Percentiles rank a stretch among this genome's conserved stretches.
These are phyloP conservation scores for Coregonus sp. DNA, from an alignment of 2,797 vertebrate genomes.

Conservation along the genomic window DNA sequence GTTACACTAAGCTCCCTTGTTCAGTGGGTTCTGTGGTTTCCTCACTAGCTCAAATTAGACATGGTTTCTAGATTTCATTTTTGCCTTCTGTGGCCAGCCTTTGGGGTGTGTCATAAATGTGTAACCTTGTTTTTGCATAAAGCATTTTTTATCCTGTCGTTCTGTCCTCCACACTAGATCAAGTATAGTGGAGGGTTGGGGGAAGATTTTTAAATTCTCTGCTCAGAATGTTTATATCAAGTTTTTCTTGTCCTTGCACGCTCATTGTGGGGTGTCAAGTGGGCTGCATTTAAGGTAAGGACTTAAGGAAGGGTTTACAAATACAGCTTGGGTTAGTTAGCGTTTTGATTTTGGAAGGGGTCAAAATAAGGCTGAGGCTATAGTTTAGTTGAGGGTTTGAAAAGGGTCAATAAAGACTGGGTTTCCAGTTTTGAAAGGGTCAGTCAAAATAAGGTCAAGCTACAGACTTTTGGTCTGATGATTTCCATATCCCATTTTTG, in stretches of 20 bases:
- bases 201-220: not conserved
- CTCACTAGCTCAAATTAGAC: not conserved
- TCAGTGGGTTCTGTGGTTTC: not conserved
- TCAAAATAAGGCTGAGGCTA: not conserved
- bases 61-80: not conserved
- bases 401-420: not conserved
- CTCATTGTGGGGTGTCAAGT: too few species aligned
- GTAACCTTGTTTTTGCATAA: constrained; percentile 1
- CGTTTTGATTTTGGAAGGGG: not conserved
- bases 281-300: too few species aligned
- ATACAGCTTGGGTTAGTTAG: not conserved
- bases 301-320: not conserved
- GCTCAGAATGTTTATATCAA: not conserved
- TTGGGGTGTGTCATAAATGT: too few species aligned
- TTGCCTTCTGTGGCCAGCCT: not conserved
- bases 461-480: too few species aligned
- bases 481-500: too few species aligned
- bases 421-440: too few species aligned
- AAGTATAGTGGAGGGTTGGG: not conserved
- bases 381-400: not conserved
- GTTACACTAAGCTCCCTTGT: not conserved
- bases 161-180: not conserved
- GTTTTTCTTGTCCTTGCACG: not conserved
- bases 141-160: not conserved
- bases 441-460: not conserved